phyloP scores from a whole-genome alignment of 2,888 invertebrate genomes.

The Dione juno region DNA sequence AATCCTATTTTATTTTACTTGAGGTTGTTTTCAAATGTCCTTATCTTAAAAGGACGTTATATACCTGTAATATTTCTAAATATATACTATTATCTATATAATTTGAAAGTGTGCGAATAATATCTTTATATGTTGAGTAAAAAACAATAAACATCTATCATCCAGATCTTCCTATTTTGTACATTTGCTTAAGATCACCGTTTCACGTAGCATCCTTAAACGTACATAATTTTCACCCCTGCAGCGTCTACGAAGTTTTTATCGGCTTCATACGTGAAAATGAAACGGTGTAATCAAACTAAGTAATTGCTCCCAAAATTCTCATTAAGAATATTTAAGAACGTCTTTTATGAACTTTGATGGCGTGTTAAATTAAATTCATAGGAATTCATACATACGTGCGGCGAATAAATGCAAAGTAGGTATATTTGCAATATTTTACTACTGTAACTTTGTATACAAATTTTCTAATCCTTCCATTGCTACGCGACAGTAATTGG shows the following conservation, averaged over 20 bases:
- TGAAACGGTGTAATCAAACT: conserved; percentile 60
- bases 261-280: conserved; percentile 71
- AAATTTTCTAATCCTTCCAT: too few relatives aligned
- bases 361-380: conserved; percentile 44
- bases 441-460: too few relatives aligned
- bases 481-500: too few relatives aligned
- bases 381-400: conserved; percentile 36
- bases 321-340: conserved; percentile 54
- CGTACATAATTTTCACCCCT: conserved; percentile 54
- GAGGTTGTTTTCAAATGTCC: background rate
- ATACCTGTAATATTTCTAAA: too few relatives aligned
- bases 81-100: too few relatives aligned
- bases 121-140: too few relatives aligned
- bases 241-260: conserved; percentile 74
- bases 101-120: too few relatives aligned
- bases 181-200: conserved; percentile 7
- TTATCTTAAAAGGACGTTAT: background rate
- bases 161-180: background rate
- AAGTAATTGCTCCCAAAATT: conserved; percentile 52
- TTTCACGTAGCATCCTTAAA: conserved; percentile 31
- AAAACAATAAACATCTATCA: background rate
- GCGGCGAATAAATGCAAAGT: background rate
- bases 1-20: background rate
- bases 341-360: conserved; percentile 51
- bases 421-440: background rate